Conservation (phyloP, 2,113 vertebrate species). For the Dascyllus trimaculatus region DNA sequence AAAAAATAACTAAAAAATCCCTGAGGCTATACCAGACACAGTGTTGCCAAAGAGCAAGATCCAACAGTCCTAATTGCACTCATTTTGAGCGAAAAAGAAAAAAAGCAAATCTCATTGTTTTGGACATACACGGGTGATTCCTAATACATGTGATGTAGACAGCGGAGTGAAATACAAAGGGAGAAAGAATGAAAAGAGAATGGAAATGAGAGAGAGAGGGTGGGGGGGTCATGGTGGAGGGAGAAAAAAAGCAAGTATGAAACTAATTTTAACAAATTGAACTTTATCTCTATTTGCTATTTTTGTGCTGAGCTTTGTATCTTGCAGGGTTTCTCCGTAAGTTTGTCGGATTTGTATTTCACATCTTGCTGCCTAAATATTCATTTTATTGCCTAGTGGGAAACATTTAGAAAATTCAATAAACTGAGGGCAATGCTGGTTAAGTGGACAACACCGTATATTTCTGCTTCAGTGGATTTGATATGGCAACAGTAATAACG, state of each 20-base stretch:
- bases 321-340: constrained; percentile 18
- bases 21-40: constrained; percentile 46
- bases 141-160: constrained; percentile 53
- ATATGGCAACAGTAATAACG: constrained; percentile 20
- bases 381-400: constrained; percentile 13
- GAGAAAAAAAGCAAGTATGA: constrained; percentile 20
- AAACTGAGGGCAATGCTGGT: constrained; percentile 27
- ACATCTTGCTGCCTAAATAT: constrained; percentile 19
- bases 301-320: constrained; percentile 27
- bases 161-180: constrained; percentile 28
- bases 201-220: constrained; percentile 16
- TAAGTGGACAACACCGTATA: constrained; percentile 13
- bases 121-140: constrained; percentile 49
- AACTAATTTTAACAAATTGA: constrained; percentile 50
- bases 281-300: constrained; percentile 30
- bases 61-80: constrained; percentile 58
- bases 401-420: constrained; percentile 36
- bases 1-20: constrained; percentile 45
- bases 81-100: constrained; percentile 39
- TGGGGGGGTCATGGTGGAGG: constrained; percentile 14
- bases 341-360: constrained; percentile 11
- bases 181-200: not conserved
- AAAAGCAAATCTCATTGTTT: constrained; percentile 54
- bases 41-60: constrained; percentile 54
- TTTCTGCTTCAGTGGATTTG: constrained; percentile 30